Percentiles rank a stretch among this genome's conserved stretches.
These are phyloP conservation scores for Drosophila burlai DNA, from an alignment of 1,140 invertebrate species.

Conservation along the genomic window DNA sequence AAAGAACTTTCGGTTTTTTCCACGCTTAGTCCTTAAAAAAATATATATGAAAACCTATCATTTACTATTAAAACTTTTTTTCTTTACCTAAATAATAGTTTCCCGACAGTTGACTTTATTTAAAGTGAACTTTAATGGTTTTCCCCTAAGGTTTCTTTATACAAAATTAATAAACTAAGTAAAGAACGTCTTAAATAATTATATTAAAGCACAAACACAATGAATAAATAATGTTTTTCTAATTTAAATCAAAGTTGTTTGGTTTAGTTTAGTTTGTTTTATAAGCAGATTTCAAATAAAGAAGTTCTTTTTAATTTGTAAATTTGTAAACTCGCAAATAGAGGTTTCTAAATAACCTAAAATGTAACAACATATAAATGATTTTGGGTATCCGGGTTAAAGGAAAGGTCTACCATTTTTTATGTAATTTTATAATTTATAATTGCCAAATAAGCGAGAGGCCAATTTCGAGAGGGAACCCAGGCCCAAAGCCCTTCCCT, in stretches of 20 bases:
- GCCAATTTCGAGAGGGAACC: conserved; percentile 17
- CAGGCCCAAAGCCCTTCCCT: conserved; percentile 21
- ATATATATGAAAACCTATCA: neutral
- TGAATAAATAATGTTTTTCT: no score
- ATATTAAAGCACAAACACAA: neutral
- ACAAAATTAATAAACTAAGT: neutral
- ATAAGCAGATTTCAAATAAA: neutral
- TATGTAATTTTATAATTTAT: conserved; percentile 18
- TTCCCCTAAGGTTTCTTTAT: neutral
- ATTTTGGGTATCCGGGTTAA: neutral
- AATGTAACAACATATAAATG: neutral
- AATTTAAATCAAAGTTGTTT: no score
- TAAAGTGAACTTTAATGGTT: neutral
- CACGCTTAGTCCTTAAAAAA: neutral
- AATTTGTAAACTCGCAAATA: neutral
- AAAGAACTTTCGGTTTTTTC: conserved; percentile 1
- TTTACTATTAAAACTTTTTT: no score
- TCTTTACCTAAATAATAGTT: neutral
- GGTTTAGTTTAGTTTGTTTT: neutral
- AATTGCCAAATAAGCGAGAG: conserved; percentile 35
- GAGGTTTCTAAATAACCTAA: neutral
- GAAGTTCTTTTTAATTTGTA: neutral
- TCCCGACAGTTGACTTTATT: neutral
- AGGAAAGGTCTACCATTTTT: conserved; percentile 1
- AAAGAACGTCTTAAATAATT: neutral